Base-by-base conservation (phyloP, 2,113 vertebrate species). In the Gymnogyps californianus region DNA sequence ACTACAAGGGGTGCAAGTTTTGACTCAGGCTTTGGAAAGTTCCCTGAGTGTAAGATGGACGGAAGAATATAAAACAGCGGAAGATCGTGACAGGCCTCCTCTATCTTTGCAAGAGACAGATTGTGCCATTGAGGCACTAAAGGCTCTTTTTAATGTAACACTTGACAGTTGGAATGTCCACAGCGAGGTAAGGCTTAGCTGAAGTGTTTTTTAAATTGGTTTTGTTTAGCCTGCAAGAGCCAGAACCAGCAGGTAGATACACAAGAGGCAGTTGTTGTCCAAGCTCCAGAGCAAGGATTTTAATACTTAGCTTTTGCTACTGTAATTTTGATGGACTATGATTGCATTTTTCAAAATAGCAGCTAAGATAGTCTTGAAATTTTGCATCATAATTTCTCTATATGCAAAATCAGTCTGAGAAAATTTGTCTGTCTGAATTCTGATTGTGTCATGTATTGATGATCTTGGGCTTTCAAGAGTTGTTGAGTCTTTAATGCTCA, bases 131-230 rank as follows among this genome's bases (percentile, higher is more conserved):
- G 99, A 99, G 96, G 98, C 99, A 25, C 98, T 99, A 87, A 99
- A 99, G 98, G 99, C 99, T 97, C 98, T 99, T 89, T 99, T 99
- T 98, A 99, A 99, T 97, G 99, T 99, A 94, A 99, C 99, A 0
- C 98, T 99, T 94, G 98, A 99, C 96, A 98, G 98, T 77, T 99
- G 98, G 97, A 98, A 99, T 92, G 98, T 98, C 90, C 98, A 98
- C 94, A 99, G 98, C 57, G 93, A 99, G 99, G 99, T 99, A 98
- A 99, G 99, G 49, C 47, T 83, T n/a, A 57, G 57, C 69, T 83
- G 57, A 90, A 85, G 51, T 93, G 77, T 38, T 62, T 80, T 51
- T 46, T 13, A 20, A 32, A 5, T 52, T 38, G 34, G 6, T 38
- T 78, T 93, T 90, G 29, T 88, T 91, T 82, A 78, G 31, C 57